Evolutionary conservation across 2,113 vertebrate species (phyloP), one percentile per base, ranked within the genome.

Genomic region (Macroglossus sobrinus): DNA sequence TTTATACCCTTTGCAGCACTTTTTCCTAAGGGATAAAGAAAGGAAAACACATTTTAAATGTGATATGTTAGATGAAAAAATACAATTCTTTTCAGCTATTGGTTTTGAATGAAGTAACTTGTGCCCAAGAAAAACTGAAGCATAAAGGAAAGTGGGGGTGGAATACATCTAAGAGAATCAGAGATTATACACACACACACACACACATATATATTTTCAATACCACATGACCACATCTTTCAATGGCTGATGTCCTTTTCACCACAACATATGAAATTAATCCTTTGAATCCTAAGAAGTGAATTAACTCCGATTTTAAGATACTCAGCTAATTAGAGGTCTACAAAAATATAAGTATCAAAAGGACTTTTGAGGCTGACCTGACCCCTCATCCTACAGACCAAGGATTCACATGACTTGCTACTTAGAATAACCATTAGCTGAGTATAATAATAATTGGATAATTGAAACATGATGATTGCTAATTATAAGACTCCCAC

Each of bases 1-100:
- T 97, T 99, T 99, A 98, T 99, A 99, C 92, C 99, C 99, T 86
- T 98, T 99, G 98, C 99, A 99, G 98, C 99, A 99, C 96, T 99
- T 99, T 98, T 99, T 99, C 98, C 99, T 99, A 98, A 93, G 99
- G 99, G 98, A 98, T 82, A 98, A 98, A 97, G 97, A 86, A 92
- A 97, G 72, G 97, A 93, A 97, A 26, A 71, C 89, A 47, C 88
- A 92, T 97, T 97, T 95, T 96, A 97, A 87, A n/a, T 45, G 53
- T 22, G 59, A 55, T 50, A 8, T 30, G 9, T 66, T 59, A 47
- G 45, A 30, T 78, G 78, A 74, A 76, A 94, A 80, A 80, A 68
- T 30, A 75, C 64, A 72, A 14, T 93, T 66, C 61, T 93, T 89
- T 92, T 53, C 35, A 76, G 53, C 55, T 80, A 63, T 38, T 28